Evolutionary conservation across 2,888 invertebrate species (phyloP).

Genomic region (Lasioglossum malachurum): DNA sequence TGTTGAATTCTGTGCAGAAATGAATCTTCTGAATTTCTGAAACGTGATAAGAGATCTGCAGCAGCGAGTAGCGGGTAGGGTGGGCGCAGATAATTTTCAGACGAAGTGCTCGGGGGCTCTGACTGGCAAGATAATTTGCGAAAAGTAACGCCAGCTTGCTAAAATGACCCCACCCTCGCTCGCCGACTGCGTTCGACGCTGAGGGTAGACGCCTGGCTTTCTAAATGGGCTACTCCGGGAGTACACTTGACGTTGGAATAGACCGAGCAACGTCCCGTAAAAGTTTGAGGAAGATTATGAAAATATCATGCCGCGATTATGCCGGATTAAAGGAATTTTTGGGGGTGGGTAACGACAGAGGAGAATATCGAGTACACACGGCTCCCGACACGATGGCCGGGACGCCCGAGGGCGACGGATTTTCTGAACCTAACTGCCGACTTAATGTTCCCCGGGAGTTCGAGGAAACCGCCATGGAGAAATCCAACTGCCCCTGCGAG

Average conservation of each 20-base stretch:
- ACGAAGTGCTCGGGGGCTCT: slow-evolving; percentile 62
- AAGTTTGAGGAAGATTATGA: slow-evolving; percentile 55
- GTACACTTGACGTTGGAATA: slow-evolving; percentile 55
- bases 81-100: slow-evolving; percentile 73
- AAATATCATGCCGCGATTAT: slow-evolving; percentile 56
- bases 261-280: slow-evolving; percentile 25
- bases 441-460: not conserved
- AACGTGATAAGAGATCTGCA: not conserved
- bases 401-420: not conserved
- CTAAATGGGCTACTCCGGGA: slow-evolving; percentile 63
- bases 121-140: slow-evolving; percentile 74
- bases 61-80: slow-evolving; percentile 31
- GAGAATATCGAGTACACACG: slow-evolving; percentile 35
- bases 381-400: not conserved
- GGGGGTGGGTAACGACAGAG: slow-evolving; percentile 22
- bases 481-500: not conserved
- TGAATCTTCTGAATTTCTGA: not conserved
- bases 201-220: slow-evolving; percentile 34
- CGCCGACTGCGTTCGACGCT: slow-evolving; percentile 27
- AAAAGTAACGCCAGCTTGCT: slow-evolving; percentile 71
- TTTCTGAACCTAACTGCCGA: not conserved
- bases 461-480: not conserved
- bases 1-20: not conserved
- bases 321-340: slow-evolving; percentile 49
- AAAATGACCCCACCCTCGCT: slow-evolving; percentile 51